phyloP scores from a whole-genome alignment of 2,888 invertebrate species.

The Ligdia adustata region DNA sequence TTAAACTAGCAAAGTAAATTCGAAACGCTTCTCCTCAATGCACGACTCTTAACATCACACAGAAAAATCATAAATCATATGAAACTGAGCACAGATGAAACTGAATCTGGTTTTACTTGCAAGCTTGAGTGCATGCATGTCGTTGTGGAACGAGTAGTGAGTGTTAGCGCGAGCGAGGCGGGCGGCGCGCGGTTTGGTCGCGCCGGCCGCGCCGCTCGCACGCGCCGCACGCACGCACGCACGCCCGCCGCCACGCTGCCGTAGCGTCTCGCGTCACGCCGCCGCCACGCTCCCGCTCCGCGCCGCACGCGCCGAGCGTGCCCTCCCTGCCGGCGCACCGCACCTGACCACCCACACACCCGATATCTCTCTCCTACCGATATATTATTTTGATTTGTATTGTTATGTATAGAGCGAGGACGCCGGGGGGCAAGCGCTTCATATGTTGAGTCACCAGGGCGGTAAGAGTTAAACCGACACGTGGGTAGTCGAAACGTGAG shows the following conservation, averaged over 20 bases:
- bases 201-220: conserved; percentile 40
- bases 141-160: conserved; percentile 78
- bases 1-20: conserved; percentile 80
- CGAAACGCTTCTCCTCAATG: conserved; percentile 84
- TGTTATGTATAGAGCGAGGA: conserved; percentile 95
- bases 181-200: conserved; percentile 35
- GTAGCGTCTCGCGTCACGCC: conserved; percentile 36
- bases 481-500: conserved; percentile 82
- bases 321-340: conserved; percentile 59
- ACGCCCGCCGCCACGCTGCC: conserved; percentile 41
- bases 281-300: conserved; percentile 47
- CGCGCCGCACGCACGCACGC: conserved; percentile 38
- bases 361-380: conserved; percentile 79
- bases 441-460: conserved; percentile 96
- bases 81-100: conserved; percentile 83
- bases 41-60: conserved; percentile 84
- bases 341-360: conserved; percentile 74
- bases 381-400: conserved; percentile 84
- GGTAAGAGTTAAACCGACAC: conserved; percentile 89
- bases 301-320: conserved; percentile 43
- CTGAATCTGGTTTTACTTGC: conserved; percentile 83
- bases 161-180: conserved; percentile 52
- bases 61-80: conserved; percentile 81
- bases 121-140: conserved; percentile 83
- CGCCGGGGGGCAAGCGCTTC: conserved; percentile 94